Conservation (phyloP, 2,113 vertebrate genomes). For the Muntiacus muntjak region DNA sequence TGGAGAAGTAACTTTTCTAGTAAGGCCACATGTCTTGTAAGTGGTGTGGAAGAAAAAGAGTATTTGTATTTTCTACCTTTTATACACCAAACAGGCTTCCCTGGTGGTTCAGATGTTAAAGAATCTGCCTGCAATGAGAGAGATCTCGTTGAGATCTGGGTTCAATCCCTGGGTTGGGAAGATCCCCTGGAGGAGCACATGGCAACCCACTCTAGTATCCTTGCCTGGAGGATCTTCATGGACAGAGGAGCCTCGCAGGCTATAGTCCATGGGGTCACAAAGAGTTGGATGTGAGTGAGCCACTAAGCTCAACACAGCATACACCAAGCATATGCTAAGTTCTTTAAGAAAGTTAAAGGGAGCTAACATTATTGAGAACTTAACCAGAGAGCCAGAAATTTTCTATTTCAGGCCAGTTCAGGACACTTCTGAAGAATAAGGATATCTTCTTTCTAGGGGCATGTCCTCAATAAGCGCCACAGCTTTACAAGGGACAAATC, state of each 20-base stretch:
- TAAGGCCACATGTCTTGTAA: neutral
- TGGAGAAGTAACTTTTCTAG: neutral
- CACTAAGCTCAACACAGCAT: neutral
- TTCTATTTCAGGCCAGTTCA: neutral
- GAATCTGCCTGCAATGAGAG: neutral
- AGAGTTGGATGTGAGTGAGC: neutral
- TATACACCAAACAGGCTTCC: neutral
- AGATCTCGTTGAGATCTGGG: neutral
- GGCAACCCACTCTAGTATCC: neutral
- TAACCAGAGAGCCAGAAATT: neutral
- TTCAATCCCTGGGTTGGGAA: neutral
- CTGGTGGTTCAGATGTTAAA: neutral
- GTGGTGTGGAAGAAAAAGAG: neutral
- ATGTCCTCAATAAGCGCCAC: neutral
- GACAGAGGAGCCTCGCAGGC: neutral
- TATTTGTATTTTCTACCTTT: neutral
- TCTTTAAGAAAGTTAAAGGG: neutral
- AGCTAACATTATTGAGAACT: neutral
- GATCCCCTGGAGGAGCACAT: neutral
- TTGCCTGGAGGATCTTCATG: neutral
- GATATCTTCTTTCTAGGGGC: neutral
- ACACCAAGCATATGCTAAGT: neutral
- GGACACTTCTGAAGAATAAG: neutral
- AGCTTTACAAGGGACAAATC: neutral
- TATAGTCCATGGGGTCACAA: neutral